Percentiles rank a stretch among this genome's conserved stretches.
These are phyloP conservation scores for Liodrosophila aerea DNA, from an alignment of 2,888 invertebrate genomes.

Conservation along the genomic window DNA sequence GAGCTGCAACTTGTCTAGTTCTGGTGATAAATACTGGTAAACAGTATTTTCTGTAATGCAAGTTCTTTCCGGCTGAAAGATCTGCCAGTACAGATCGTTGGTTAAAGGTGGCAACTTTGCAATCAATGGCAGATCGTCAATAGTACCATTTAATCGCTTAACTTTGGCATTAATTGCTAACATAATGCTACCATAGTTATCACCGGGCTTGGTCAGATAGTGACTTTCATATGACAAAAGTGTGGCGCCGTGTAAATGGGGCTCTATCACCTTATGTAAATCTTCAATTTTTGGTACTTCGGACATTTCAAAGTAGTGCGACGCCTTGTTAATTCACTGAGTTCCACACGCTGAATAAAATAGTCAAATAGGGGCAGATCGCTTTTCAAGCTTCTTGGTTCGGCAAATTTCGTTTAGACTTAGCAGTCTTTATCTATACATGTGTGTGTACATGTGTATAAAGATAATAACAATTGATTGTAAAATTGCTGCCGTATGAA, in stretches of 20 bases:
- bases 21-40: slow-evolving; percentile 83
- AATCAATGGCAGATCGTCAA: slow-evolving; percentile 83
- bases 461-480: slow-evolving; percentile 31
- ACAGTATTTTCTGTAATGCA: slow-evolving; percentile 85
- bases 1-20: slow-evolving; percentile 83
- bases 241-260: slow-evolving; percentile 65
- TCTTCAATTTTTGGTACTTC: slow-evolving; percentile 76
- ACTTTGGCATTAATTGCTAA: slow-evolving; percentile 81
- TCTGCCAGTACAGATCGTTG: slow-evolving; percentile 83
- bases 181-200: slow-evolving; percentile 86
- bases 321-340: slow-evolving; percentile 6
- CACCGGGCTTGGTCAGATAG: slow-evolving; percentile 84
- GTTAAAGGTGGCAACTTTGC: slow-evolving; percentile 84
- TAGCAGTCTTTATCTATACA: slow-evolving; percentile 3
- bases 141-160: slow-evolving; percentile 54
- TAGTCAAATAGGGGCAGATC: not conserved
- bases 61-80: slow-evolving; percentile 84
- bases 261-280: slow-evolving; percentile 70
- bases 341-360: slow-evolving; percentile 28
- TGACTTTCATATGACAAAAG: slow-evolving; percentile 81
- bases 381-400: slow-evolving; percentile 44
- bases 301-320: slow-evolving; percentile 46
- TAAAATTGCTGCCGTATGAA: slow-evolving; percentile 6
- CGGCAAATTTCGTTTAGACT: slow-evolving; percentile 2
- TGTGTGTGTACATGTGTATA: slow-evolving; percentile 8